Evolutionary conservation across 2,888 invertebrate species (phyloP).

Genomic region (Saturnia japonica): DNA sequence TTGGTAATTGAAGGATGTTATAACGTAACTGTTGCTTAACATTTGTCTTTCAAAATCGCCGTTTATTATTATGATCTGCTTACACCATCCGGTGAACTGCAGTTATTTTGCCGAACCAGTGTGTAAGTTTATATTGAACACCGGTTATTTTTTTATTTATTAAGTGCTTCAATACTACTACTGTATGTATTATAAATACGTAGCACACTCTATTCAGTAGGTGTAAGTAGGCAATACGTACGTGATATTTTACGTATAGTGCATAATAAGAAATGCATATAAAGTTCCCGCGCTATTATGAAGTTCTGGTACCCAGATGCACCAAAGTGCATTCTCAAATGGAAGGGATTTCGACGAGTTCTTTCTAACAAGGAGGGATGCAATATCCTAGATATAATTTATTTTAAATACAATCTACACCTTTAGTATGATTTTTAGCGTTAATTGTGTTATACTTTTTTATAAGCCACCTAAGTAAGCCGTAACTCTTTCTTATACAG

Average conservation of each 20-base stretch:
- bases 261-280: slow-evolving; percentile 8
- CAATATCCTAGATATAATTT: too few relatives aligned
- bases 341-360: neutral
- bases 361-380: neutral
- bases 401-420: too few relatives aligned
- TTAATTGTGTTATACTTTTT: too few relatives aligned
- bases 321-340: slow-evolving; percentile 61
- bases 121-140: neutral
- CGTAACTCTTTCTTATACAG: too few relatives aligned
- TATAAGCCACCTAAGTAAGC: too few relatives aligned
- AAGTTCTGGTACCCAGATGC: slow-evolving; percentile 66
- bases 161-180: neutral
- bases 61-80: neutral
- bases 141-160: neutral
- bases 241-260: slow-evolving; percentile 1
- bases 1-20: neutral
- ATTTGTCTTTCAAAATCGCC: neutral
- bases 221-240: neutral
- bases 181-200: neutral
- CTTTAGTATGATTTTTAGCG: too few relatives aligned
- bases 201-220: neutral
- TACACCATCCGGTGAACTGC: neutral
- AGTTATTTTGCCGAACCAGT: neutral
- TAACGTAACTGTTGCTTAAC: neutral
- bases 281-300: slow-evolving; percentile 47